A percentile compares a stretch with the other conserved stretches of the same genome.
Evolutionary conservation across 2,888 invertebrate genomes (phyloP).

Genomic region (Acrobasis suavella): DNA sequence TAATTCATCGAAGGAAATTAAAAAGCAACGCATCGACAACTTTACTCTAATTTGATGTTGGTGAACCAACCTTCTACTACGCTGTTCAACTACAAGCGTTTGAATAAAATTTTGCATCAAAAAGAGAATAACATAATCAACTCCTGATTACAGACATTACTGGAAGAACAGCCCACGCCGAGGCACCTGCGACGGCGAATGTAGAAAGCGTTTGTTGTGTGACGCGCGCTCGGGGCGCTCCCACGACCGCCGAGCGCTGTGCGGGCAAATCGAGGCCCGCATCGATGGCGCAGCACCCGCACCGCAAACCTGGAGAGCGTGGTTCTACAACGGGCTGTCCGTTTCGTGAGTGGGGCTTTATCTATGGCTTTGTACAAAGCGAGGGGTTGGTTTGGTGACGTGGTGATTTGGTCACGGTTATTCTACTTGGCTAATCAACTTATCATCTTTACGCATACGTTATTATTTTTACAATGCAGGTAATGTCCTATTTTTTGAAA

Average conservation of each 20-base stretch:
- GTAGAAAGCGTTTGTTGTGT: constrained; percentile 92
- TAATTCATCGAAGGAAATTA: too few relatives aligned
- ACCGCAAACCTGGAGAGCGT: constrained; percentile 90
- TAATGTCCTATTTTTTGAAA: too few relatives aligned
- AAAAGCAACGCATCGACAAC: too few relatives aligned
- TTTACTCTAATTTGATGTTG: too few relatives aligned
- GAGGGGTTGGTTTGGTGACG: background rate
- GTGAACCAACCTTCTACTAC: too few relatives aligned
- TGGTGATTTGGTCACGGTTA: background rate
- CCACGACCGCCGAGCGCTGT: constrained; percentile 91
- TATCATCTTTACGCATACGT: too few relatives aligned
- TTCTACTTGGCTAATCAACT: too few relatives aligned
- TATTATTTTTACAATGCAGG: too few relatives aligned
- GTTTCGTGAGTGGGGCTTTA: constrained; percentile 88
- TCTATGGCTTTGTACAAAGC: background rate
- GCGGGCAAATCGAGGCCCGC: constrained; percentile 91
- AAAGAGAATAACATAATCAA: too few relatives aligned
- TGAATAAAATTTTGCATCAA: too few relatives aligned
- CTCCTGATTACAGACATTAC: constrained; percentile 85
- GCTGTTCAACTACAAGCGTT: too few relatives aligned
- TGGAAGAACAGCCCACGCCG: constrained; percentile 94
- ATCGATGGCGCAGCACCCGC: constrained; percentile 87
- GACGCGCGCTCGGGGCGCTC: constrained; percentile 93
- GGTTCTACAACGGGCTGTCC: constrained; percentile 93
- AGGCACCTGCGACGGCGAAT: constrained; percentile 91